Base-by-base conservation (phyloP, 1,140 invertebrate genomes). In the Zaprionus lachaisei region DNA sequence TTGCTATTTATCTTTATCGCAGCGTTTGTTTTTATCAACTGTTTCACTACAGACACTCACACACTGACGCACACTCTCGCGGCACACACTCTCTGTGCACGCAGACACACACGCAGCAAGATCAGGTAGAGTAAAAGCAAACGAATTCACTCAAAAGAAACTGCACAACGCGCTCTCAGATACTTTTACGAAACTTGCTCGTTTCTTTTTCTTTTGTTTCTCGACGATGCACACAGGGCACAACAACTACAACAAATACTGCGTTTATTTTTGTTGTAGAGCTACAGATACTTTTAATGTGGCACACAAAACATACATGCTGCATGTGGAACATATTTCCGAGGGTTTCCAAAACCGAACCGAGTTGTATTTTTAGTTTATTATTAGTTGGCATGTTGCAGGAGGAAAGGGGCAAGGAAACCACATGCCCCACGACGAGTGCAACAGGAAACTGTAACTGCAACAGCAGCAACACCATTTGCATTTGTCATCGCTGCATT, bases 11-110 rank as follows among this genome's bases (percentile, higher is more conserved):
- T 90, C 85, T 90, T 90, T 90, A 90, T 90, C 72, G 72, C 47
- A 31, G 34, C 62, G 79, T 90, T 90, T 90, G 85, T 90, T 90
- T 90, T 90, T 90, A 90, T 90, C 85, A 69, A 81, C 85, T 74
- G 79, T 60, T 89, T 89, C 79, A 75, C 56, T 28, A 58, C 54
- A 75, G 58, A 31, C 72, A 65, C 77, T 22, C 70, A 51, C 55
- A 72, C 62, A 63, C 75, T 47, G 38, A 26, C 51, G 31, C 51
- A 63, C 60, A 37, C 55, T 47, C 28, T 22, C 55, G 44, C 28
- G 26, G 47, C 47, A 20, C 47, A 4, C 20, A 51, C 47, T 4
- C 38, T 12, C 24, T 26, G 24, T 5, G 24, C 47, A 24, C 41
- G 11, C 37, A 15, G 31, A 24, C 44, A 22, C 34, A 41, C 44